Percentiles rank a stretch among this genome's conserved stretches.
Conservation (phyloP, 2,888 invertebrate species). For the Lamproptera curius region DNA sequence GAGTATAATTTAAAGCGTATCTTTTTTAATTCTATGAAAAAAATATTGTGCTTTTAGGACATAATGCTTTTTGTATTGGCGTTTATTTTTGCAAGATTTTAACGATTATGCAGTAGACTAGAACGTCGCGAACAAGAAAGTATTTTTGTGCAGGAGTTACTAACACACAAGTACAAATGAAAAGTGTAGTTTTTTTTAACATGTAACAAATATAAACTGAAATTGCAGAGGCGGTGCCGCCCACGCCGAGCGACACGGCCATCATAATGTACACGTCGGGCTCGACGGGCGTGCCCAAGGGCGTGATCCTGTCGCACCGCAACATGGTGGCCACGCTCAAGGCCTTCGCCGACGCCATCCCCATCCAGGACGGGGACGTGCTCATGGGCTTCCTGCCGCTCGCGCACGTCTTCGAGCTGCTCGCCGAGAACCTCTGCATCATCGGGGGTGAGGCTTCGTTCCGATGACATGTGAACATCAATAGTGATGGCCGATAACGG, state of each 20-base stretch:
- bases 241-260: slow-evolving; percentile 88
- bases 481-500: too few relatives aligned
- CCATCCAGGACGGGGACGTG: slow-evolving; percentile 85
- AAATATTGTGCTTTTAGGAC: too few relatives aligned
- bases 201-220: not conserved
- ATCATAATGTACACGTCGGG: slow-evolving; percentile 99
- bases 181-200: too few relatives aligned
- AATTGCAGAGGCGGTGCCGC: slow-evolving; percentile 77
- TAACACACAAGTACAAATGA: too few relatives aligned
- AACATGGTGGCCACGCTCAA: slow-evolving; percentile 90
- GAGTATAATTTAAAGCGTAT: too few relatives aligned
- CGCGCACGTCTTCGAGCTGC: slow-evolving; percentile 97
- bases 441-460: slow-evolving; percentile 88
- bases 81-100: too few relatives aligned
- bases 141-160: too few relatives aligned
- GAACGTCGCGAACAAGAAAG: too few relatives aligned
- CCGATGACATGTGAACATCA: too few relatives aligned
- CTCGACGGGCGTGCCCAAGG: slow-evolving; percentile 97
- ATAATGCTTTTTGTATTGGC: too few relatives aligned
- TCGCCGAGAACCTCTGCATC: slow-evolving; percentile 92
- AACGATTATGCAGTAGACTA: too few relatives aligned
- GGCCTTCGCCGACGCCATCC: slow-evolving; percentile 88
- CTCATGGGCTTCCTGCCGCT: slow-evolving; percentile 97
- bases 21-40: too few relatives aligned
- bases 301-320: slow-evolving; percentile 88